Conservation (phyloP, 1,140 invertebrate genomes). For the Pogonus chalceus region DNA sequence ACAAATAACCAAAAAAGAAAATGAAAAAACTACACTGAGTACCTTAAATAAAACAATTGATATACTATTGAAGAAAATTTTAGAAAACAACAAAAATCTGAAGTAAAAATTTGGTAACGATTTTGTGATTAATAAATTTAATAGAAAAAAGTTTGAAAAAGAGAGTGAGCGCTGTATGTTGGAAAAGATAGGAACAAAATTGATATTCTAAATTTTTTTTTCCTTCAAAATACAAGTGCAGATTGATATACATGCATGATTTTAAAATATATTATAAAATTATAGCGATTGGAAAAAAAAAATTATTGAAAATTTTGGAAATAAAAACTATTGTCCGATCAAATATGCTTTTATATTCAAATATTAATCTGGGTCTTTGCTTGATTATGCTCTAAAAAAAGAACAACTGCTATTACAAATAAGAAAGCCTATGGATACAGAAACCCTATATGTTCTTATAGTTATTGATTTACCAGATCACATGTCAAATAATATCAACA, state of each 20-base stretch:
- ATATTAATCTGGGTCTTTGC: conserved; percentile 17
- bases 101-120: no score
- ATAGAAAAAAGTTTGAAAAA: no score
- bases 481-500: not conserved
- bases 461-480: not conserved
- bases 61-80: no score
- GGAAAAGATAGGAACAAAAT: not conserved
- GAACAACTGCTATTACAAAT: not conserved
- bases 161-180: no score
- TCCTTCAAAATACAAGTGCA: not conserved
- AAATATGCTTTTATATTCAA: conserved; percentile 15
- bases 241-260: not conserved
- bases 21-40: no score
- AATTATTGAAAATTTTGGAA: conserved; percentile 8
- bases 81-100: no score
- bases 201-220: not conserved
- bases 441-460: not conserved
- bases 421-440: not conserved
- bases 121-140: no score
- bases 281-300: not conserved
- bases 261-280: not conserved
- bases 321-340: conserved; percentile 11
- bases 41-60: no score
- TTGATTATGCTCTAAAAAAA: conserved; percentile 21
- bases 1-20: no score